Conservation (phyloP, 2,113 vertebrate species). For the Suricata suricatta region DNA sequence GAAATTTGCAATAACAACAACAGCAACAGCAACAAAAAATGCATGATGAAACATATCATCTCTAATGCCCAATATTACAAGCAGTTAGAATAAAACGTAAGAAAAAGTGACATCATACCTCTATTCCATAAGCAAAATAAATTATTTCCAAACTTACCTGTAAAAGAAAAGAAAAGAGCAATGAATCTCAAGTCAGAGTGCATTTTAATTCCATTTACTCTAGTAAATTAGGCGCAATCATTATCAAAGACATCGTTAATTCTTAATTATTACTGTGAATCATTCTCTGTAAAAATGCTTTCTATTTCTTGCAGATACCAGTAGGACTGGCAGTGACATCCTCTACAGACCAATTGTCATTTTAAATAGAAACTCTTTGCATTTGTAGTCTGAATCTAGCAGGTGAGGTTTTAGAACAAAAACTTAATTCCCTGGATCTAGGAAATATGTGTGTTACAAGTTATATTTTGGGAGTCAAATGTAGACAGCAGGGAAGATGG, state of each 20-base stretch:
- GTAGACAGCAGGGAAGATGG: background rate
- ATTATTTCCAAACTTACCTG: slow-evolving; percentile 79
- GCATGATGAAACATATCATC: background rate
- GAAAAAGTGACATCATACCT: slow-evolving; percentile 59
- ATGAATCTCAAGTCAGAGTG: slow-evolving; percentile 27
- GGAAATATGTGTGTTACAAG: background rate
- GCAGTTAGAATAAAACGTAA: slow-evolving; percentile 35
- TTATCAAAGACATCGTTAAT: background rate
- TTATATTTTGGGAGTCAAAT: background rate
- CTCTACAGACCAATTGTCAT: background rate
- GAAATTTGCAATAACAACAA: background rate
- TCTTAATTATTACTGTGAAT: background rate
- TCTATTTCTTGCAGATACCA: background rate
- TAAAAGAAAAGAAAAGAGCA: slow-evolving; percentile 70
- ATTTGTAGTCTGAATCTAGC: background rate
- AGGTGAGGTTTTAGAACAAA: background rate
- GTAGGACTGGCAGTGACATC: background rate
- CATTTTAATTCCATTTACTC: background rate
- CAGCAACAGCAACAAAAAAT: background rate
- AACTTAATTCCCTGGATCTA: background rate
- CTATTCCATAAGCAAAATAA: slow-evolving; percentile 64
- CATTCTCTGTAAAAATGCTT: background rate
- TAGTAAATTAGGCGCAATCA: background rate
- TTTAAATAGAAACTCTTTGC: background rate
- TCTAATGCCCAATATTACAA: background rate